Percentiles rank a stretch among this genome's conserved stretches.
These are phyloP conservation scores for Microplitis mediator DNA, from an alignment of 1,140 invertebrate species.

Conservation along the genomic window DNA sequence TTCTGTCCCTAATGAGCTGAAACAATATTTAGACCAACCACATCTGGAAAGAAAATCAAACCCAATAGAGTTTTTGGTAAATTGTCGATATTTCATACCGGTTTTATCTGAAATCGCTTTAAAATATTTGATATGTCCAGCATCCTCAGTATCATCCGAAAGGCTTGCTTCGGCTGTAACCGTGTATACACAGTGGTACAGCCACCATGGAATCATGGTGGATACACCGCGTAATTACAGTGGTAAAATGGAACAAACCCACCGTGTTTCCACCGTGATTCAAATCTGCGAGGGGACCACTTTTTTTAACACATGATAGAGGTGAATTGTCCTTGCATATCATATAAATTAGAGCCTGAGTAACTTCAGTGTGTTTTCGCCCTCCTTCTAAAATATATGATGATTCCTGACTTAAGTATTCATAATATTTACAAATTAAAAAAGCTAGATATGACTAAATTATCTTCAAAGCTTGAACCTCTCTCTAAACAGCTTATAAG, in stretches of 20 bases:
- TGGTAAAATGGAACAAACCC: too few relatives aligned
- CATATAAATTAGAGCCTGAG: not conserved
- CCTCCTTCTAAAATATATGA: not conserved
- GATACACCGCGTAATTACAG: too few relatives aligned
- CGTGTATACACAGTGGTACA: too few relatives aligned
- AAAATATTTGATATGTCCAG: not conserved
- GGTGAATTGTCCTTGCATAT: not conserved
- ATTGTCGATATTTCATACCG: not conserved
- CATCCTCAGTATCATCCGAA: not conserved
- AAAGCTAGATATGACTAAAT: too few relatives aligned
- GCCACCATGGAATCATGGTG: too few relatives aligned
- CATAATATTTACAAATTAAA: too few relatives aligned
- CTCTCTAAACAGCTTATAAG: too few relatives aligned
- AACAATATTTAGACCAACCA: not conserved
- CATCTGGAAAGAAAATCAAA: not conserved
- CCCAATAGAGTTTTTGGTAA: not conserved
- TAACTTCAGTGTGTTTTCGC: not conserved
- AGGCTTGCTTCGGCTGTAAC: not conserved
- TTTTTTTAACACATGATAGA: not conserved
- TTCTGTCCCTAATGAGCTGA: not conserved
- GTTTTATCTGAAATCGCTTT: not conserved
- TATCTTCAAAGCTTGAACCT: too few relatives aligned
- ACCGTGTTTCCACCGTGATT: too few relatives aligned
- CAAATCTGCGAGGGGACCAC: too few relatives aligned
- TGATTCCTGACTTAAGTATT: too few relatives aligned